Percentiles rank a stretch among this genome's conserved stretches.
Evolutionary conservation across 2,888 invertebrate genomes (phyloP).

Genomic region (Megamerina dolium): DNA sequence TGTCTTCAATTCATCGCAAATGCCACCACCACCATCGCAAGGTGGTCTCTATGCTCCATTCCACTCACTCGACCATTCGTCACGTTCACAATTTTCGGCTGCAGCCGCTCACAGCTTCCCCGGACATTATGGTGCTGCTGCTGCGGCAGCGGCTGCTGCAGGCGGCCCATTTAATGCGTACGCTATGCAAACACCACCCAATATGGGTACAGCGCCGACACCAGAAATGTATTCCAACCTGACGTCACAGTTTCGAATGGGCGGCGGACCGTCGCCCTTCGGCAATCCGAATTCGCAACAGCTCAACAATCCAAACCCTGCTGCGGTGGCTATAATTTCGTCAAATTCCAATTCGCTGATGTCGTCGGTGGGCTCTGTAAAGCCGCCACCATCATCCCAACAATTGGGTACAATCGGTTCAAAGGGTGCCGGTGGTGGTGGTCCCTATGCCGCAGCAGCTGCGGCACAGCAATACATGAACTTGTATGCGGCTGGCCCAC

Average conservation of each 20-base stretch:
- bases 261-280: constrained; percentile 56
- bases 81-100: constrained; percentile 73
- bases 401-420: constrained; percentile 77
- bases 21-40: constrained; percentile 56
- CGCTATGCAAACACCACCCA: constrained; percentile 53
- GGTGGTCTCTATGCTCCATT: constrained; percentile 79
- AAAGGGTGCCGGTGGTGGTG: constrained; percentile 38
- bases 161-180: constrained; percentile 63
- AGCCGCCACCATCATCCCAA: constrained; percentile 71
- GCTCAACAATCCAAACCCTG: constrained; percentile 73
- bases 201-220: constrained; percentile 54
- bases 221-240: constrained; percentile 67
- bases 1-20: constrained; percentile 73
- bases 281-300: constrained; percentile 61
- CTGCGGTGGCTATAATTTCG: constrained; percentile 68
- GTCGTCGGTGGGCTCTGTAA: constrained; percentile 80
- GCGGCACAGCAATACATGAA: constrained; percentile 48
- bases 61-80: constrained; percentile 60
- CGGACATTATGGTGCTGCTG: constrained; percentile 57
- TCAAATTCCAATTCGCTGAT: constrained; percentile 82
- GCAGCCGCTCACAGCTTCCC: constrained; percentile 54
- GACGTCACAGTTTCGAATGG: constrained; percentile 57
- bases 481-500: constrained; percentile 40
- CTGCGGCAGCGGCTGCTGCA: constrained; percentile 37
- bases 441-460: constrained; percentile 35